Conservation (phyloP, 2,113 vertebrate genomes). For the Python bivittatus region DNA sequence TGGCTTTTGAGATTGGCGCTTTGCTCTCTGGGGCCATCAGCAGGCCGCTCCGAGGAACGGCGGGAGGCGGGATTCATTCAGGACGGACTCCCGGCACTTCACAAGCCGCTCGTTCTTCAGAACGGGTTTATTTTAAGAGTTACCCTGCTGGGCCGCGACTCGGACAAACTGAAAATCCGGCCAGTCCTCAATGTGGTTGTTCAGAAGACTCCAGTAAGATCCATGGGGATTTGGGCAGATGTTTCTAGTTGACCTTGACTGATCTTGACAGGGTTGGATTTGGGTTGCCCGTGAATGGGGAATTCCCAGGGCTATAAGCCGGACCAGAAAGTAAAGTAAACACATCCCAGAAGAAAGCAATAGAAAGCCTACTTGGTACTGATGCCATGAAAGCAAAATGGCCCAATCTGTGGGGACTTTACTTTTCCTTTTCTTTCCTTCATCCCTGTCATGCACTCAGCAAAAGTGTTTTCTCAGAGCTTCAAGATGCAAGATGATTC, state of each 20-base stretch:
- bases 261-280: not conserved
- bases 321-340: not conserved
- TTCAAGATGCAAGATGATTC: not conserved
- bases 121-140: not conserved
- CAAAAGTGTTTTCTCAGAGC: not conserved
- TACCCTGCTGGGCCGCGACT: not conserved
- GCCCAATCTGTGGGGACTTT: not conserved
- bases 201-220: not conserved
- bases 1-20: not conserved
- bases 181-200: not conserved
- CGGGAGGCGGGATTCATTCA: slow-evolving; percentile 41
- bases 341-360: not conserved
- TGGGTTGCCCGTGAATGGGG: not conserved
- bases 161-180: too few species aligned
- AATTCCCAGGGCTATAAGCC: not conserved
- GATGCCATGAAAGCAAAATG: not conserved
- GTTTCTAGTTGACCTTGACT: not conserved
- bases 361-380: not conserved
- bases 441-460: not conserved
- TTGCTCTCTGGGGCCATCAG: slow-evolving; percentile 48
- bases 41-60: slow-evolving; percentile 27
- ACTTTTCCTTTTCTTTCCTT: not conserved
- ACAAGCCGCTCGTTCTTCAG: not conserved
- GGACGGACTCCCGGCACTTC: not conserved
- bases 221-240: not conserved